Base-by-base conservation (phyloP, 2,797 vertebrate genomes). In the Brachyalestes nurse region DNA sequence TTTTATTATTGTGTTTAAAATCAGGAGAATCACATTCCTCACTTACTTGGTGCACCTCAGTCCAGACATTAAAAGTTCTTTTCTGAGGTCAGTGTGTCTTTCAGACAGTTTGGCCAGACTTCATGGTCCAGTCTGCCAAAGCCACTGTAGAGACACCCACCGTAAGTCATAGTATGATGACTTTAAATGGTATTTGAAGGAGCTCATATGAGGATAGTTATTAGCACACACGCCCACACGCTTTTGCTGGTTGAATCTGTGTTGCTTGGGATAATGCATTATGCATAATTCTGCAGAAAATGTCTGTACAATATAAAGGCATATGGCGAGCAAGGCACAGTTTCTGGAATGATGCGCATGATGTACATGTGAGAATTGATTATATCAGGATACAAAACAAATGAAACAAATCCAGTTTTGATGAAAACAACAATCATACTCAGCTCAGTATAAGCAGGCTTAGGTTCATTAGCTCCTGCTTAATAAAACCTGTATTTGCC, bases 201-300 rank as follows among this genome's bases (percentile, higher is more conserved):
- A 23, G n/a, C 47, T 69, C 42, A 23, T 21, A 34, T 42, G 66
- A 47, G 47, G 21, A 69, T 69, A 21, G 47, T 47, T 23, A 69
- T 47, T 19, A 45, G 5, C 40, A 14, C 65, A 69, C 66, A 4
- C 66, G 4, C 42, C 19, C 66, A 69, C n/a, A 9, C 66, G 23
- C 19, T 42, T 69, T 12, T 69, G 14, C 40, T 69, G 66, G 38
- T 69, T 8, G 38, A 69, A n/a, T 69, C 66, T 42, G 40, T 12
- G 9, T 47, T 21, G n/a, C 40, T n/a, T 47, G 66, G n/a, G 14
- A 47, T 13, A 42, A 69, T 69, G 66, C 66, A 69, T 69, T 69
- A 69, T 69, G 42, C 66, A 69, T 42, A 19, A n/a, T n/a, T 10
- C 65, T 67, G 65, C 65, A 67, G 65, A 40, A 47, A 69, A 47